Percentiles rank a stretch among this genome's conserved stretches.
These are phyloP conservation scores for Oxyruncus cristatus DNA, from an alignment of 2,113 vertebrate genomes.

Conservation along the genomic window DNA sequence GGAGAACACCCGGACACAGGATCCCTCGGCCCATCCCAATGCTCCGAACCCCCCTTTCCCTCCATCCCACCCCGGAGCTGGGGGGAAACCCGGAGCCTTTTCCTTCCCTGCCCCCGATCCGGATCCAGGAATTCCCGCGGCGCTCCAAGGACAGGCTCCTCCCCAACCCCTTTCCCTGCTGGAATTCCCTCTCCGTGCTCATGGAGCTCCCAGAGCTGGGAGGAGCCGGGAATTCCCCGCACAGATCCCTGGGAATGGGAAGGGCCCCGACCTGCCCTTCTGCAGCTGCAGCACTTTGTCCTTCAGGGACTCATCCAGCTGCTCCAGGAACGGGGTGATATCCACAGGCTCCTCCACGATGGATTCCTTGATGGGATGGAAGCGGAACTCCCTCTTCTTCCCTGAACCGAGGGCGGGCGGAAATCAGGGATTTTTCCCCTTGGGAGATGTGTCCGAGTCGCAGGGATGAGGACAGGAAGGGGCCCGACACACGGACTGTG, in stretches of 20 bases:
- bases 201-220: neutral
- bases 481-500: accelerated
- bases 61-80: accelerated
- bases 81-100: neutral
- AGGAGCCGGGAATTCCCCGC: neutral
- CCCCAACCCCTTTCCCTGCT: neutral
- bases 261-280: slow-evolving; percentile 85
- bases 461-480: neutral
- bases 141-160: neutral
- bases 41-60: neutral
- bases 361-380: slow-evolving; percentile 93
- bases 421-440: neutral
- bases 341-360: slow-evolving; percentile 91
- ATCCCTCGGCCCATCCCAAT: neutral
- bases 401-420: slow-evolving; percentile 66
- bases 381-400: slow-evolving; percentile 94
- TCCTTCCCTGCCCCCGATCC: neutral
- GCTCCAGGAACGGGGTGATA: slow-evolving; percentile 92
- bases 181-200: accelerated
- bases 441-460: accelerated
- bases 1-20: neutral
- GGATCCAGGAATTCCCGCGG: neutral
- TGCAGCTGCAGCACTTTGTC: slow-evolving; percentile 93
- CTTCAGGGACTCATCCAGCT: slow-evolving; percentile 90
- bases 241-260: neutral